Evolutionary conservation across 1,140 invertebrate genomes (phyloP).

Genomic region (Hypothenemus hampei): DNA sequence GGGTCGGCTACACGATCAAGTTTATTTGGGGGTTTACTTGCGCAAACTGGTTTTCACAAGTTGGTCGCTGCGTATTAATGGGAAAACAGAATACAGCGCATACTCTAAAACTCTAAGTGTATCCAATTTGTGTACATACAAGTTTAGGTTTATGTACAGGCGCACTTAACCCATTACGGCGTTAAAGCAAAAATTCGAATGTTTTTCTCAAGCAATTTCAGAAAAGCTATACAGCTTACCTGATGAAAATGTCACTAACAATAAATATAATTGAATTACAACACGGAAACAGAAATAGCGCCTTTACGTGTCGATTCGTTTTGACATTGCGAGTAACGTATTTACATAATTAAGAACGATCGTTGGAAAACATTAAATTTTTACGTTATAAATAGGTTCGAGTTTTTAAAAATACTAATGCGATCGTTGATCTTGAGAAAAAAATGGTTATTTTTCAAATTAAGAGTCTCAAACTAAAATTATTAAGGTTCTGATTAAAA

Average conservation of each 20-base stretch:
- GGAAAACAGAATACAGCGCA: background rate
- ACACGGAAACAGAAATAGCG: background rate
- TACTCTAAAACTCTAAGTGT: no score
- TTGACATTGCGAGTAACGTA: background rate
- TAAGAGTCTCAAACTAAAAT: conserved; percentile 5
- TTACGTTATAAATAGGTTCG: conserved; percentile 11
- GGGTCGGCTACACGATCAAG: no score
- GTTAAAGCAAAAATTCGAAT: background rate
- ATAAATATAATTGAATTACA: background rate
- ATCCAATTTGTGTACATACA: background rate
- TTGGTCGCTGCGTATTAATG: background rate
- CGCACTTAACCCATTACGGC: background rate
- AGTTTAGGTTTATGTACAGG: background rate
- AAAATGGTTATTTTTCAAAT: background rate
- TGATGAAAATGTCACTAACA: background rate
- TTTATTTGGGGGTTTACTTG: no score
- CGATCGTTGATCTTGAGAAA: conserved; percentile 16
- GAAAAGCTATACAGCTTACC: background rate
- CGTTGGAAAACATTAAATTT: conserved; percentile 13
- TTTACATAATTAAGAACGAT: conserved; percentile 20
- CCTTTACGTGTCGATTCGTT: background rate
- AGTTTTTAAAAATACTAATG: conserved; percentile 17
- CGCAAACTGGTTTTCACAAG: background rate
- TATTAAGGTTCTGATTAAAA: no score
- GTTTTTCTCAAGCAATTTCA: background rate